Evolutionary conservation across 2,888 invertebrate genomes (phyloP), one percentile per base, ranked within the genome.

Genomic region (Trilocha varians): DNA sequence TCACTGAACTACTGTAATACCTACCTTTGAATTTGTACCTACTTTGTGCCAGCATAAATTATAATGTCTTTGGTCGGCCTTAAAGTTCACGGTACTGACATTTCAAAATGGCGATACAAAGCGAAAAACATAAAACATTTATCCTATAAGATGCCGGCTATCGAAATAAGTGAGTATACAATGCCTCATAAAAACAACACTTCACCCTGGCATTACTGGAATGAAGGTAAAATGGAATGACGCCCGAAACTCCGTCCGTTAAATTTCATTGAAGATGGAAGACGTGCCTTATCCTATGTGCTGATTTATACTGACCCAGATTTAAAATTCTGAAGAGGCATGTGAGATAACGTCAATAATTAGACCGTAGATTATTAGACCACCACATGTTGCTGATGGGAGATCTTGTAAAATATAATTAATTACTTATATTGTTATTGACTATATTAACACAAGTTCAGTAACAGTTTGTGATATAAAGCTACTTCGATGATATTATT

Each of bases 51-150:
- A n/a, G n/a, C n/a, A n/a, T n/a, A n/a, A n/a, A n/a, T n/a, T n/a
- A n/a, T n/a, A n/a, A n/a, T n/a, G n/a, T n/a, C 50, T 46, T 43
- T 16, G 46, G 38, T 40, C 39, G 34, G 41, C 48, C 47, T 43
- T 25, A 57, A 62, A 59, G 62, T 62, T 62, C 59, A 59, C 43
- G 52, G 48, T 49, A 49, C 43, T 64, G 65, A 48, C 66, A 67
- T 68, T 68, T 63, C 41, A 49, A 48, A 39, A 39, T 46, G 49
- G 39, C 33, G 42, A 32, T 42, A 16, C 34, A 39, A 37, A 25
- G 11, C 25, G 25, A 11, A 25, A n/a, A 6, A 13, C 39, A 17
- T 34, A 25, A 14, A 17, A 34, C 13, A 13, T 33, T 16, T 13
- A 32, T 32, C 14, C 11, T 38, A 32, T 16, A 38, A 16, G 38